These are phyloP conservation scores for Drosophila asahinai DNA, from an alignment of 1,140 invertebrate species.

Conservation along the genomic window DNA sequence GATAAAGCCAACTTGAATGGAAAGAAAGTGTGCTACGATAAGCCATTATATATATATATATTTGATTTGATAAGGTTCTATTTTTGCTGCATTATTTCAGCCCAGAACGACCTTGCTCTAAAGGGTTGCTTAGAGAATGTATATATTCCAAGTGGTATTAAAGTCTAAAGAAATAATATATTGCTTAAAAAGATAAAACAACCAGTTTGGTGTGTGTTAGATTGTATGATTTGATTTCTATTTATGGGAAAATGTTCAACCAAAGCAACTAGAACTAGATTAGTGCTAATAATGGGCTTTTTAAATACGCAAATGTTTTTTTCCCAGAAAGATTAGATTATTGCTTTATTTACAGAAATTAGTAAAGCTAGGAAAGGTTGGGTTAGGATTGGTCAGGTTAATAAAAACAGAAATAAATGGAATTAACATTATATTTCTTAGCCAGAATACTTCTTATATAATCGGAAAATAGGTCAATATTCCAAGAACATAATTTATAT, in stretches of 20 bases:
- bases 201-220: neutral
- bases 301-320: slow-evolving; percentile 2
- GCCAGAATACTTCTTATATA: neutral
- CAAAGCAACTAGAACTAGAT: no score
- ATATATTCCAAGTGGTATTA: neutral
- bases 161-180: slow-evolving; percentile 2
- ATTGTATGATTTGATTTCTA: slow-evolving; percentile 18
- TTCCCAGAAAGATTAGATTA: no score
- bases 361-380: neutral
- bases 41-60: slow-evolving; percentile 14
- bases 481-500: neutral
- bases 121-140: neutral
- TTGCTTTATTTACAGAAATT: neutral
- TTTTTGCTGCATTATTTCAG: slow-evolving; percentile 14
- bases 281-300: neutral
- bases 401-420: neutral
- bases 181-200: slow-evolving; percentile 4
- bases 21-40: slow-evolving; percentile 30
- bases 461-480: neutral
- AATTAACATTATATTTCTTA: no score
- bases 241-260: slow-evolving; percentile 8
- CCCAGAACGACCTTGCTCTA: slow-evolving; percentile 1
- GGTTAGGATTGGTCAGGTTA: slow-evolving; percentile 16
- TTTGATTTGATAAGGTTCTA: slow-evolving; percentile 29
- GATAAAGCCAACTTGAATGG: neutral